Evolutionary conservation across 2,888 invertebrate species (phyloP).

Genomic region (Drosophila mettleri): DNA sequence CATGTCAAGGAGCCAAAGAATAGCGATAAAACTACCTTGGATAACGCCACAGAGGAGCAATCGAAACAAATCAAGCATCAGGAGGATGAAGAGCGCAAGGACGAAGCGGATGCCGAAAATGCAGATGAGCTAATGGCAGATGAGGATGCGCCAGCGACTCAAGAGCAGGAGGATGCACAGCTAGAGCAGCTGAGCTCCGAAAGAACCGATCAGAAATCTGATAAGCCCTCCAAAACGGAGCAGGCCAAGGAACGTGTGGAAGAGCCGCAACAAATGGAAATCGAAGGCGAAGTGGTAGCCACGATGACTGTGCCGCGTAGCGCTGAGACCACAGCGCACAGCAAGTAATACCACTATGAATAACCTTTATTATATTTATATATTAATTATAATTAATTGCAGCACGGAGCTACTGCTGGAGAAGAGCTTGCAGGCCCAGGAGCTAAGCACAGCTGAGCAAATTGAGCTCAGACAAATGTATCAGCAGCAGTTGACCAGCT

Average conservation of each 20-base stretch:
- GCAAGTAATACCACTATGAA: constrained; percentile 85
- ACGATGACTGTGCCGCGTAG: constrained; percentile 90
- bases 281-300: constrained; percentile 90
- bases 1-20: constrained; percentile 93
- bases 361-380: neutral
- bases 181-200: constrained; percentile 85
- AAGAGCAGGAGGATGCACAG: constrained; percentile 58
- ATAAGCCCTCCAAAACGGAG: constrained; percentile 83
- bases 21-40: constrained; percentile 90
- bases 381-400: neutral
- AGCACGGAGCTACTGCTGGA: constrained; percentile 82
- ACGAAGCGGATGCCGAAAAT: constrained; percentile 86
- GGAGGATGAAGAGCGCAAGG: constrained; percentile 87
- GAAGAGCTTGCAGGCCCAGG: constrained; percentile 70
- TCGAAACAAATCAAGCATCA: constrained; percentile 87
- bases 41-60: constrained; percentile 93
- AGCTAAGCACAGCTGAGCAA: constrained; percentile 74
- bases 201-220: constrained; percentile 84
- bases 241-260: constrained; percentile 86
- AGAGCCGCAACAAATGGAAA: constrained; percentile 86
- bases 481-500: constrained; percentile 79
- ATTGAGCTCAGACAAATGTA: constrained; percentile 82
- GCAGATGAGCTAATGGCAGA: constrained; percentile 84
- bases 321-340: constrained; percentile 91
- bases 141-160: constrained; percentile 85